phyloP scores from a whole-genome alignment of 64 coral and sea anemone species.

The Anthopleura sola region DNA sequence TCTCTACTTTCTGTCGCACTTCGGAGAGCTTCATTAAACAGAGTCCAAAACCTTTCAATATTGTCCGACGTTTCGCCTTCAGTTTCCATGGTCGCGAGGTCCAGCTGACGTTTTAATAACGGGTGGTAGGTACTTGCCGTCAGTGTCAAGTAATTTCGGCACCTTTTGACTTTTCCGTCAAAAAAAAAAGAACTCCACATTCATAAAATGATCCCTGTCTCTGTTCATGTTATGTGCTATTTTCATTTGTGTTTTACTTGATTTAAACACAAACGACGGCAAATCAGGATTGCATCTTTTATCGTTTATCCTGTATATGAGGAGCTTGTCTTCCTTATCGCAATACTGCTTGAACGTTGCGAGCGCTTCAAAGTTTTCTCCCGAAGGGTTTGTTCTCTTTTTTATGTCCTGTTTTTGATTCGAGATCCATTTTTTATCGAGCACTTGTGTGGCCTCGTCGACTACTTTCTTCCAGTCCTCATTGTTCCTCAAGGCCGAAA shows the following conservation, averaged over 20 bases:
- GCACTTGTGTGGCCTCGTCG: too few species aligned
- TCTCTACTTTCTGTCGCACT: neutral
- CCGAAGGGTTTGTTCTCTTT: conserved; percentile 3
- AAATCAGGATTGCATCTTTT: conserved; percentile 35
- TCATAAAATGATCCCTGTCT: conserved; percentile 36
- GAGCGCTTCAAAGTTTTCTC: conserved; percentile 46
- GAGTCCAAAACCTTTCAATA: neutral
- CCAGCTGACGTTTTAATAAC: conserved; percentile 22
- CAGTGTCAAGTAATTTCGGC: conserved; percentile 45
- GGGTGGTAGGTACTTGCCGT: conserved; percentile 57
- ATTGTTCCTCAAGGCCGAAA: neutral
- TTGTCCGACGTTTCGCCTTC: conserved; percentile 42
- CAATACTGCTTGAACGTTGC: conserved; percentile 57
- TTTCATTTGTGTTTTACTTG: conserved; percentile 24
- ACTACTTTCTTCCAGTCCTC: conserved; percentile 20
- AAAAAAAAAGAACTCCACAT: conserved; percentile 53
- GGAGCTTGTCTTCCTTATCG: conserved; percentile 27
- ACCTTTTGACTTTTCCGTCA: conserved; percentile 51
- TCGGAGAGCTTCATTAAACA: neutral
- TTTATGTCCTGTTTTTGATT: conserved; percentile 28
- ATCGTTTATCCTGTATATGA: conserved; percentile 46
- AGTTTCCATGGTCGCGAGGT: conserved; percentile 38
- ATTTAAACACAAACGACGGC: conserved; percentile 56
- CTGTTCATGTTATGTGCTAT: conserved; percentile 48
- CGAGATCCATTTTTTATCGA: conserved; percentile 33